Evolutionary conservation across 1,140 invertebrate species (phyloP).

Genomic region (Drepana arcuata): DNA sequence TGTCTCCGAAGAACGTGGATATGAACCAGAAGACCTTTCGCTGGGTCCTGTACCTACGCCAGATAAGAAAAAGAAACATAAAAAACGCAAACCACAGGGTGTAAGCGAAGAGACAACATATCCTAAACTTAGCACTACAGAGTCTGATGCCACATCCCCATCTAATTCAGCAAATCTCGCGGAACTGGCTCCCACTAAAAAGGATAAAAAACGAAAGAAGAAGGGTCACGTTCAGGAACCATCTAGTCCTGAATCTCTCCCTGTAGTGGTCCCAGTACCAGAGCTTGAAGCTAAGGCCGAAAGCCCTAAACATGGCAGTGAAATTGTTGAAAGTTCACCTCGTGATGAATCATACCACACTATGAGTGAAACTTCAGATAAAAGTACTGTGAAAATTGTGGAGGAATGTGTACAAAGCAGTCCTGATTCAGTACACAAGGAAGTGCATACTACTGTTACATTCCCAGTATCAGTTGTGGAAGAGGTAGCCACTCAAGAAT

Average conservation of each 20-base stretch:
- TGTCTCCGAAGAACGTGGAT: slow-evolving; percentile 46
- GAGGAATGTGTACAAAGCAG: slow-evolving; percentile 73
- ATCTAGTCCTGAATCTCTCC: slow-evolving; percentile 15
- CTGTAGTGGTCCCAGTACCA: slow-evolving; percentile 19
- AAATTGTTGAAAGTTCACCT: slow-evolving; percentile 41
- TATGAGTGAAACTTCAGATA: slow-evolving; percentile 72
- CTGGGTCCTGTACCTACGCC: slow-evolving; percentile 30
- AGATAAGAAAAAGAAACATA: slow-evolving; percentile 43
- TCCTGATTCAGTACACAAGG: slow-evolving; percentile 54
- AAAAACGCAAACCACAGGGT: slow-evolving; percentile 40
- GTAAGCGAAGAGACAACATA: slow-evolving; percentile 53
- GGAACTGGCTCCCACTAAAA: slow-evolving; percentile 27
- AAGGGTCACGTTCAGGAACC: slow-evolving; percentile 36
- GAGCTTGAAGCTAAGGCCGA: slow-evolving; percentile 17
- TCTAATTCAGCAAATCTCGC: slow-evolving; percentile 31
- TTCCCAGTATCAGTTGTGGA: slow-evolving; percentile 75
- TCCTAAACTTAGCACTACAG: slow-evolving; percentile 43
- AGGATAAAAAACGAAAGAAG: slow-evolving; percentile 28
- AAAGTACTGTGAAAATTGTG: slow-evolving; percentile 75
- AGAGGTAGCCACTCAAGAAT: slow-evolving; percentile 65
- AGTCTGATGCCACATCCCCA: slow-evolving; percentile 33
- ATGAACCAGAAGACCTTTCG: slow-evolving; percentile 60
- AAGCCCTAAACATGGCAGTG: slow-evolving; percentile 42
- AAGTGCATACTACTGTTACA: slow-evolving; percentile 67
- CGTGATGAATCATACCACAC: slow-evolving; percentile 72